Percentiles rank a stretch among this genome's conserved stretches.
Evolutionary conservation across 1,140 invertebrate genomes (phyloP).

Genomic region (Chironomus tepperi): DNA sequence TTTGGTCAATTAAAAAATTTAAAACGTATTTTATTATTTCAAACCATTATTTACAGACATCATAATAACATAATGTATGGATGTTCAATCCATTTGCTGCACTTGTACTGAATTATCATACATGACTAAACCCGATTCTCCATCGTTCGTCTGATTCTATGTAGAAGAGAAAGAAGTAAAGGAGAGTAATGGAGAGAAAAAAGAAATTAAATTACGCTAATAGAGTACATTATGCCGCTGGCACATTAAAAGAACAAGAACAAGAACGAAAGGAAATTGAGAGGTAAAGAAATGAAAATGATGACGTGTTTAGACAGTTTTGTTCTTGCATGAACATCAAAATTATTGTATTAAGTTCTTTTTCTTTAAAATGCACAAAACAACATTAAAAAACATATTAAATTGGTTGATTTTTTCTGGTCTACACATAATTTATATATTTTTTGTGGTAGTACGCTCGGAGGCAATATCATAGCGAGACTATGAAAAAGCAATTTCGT

Average conservation of each 20-base stretch:
- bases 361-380: background rate
- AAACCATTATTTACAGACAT: too few species aligned
- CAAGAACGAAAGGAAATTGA: slow-evolving; percentile 8
- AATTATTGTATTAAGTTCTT: background rate
- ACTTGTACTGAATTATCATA: too few species aligned
- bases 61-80: too few species aligned
- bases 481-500: background rate
- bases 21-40: too few species aligned
- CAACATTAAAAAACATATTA: background rate
- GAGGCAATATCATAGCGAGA: background rate
- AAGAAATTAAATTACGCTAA: slow-evolving; percentile 22
- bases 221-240: slow-evolving; percentile 9
- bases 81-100: too few species aligned
- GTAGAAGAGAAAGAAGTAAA: background rate
- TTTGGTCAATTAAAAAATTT: too few species aligned
- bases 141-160: background rate
- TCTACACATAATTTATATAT: background rate
- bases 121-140: too few species aligned
- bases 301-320: slow-evolving; percentile 15
- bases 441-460: background rate
- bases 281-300: slow-evolving; percentile 19
- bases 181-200: slow-evolving; percentile 10
- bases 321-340: too few species aligned
- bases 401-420: background rate
- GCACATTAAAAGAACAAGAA: background rate